Base-by-base conservation (phyloP, 2,797 vertebrate genomes). In the Cichlasoma orientale region DNA sequence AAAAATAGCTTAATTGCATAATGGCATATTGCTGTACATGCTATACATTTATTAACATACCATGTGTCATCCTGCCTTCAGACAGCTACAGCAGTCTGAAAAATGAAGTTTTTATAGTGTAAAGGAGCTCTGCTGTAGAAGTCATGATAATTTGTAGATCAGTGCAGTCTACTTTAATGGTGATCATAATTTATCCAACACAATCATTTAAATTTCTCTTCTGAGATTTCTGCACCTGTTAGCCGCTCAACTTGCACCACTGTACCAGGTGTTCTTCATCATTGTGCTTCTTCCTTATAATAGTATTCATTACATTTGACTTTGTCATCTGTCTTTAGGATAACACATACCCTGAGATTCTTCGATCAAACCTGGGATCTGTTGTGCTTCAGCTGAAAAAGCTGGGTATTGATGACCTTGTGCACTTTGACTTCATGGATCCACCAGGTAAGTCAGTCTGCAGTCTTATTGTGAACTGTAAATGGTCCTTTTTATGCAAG, bases 371-470 rank as follows among this genome's bases (percentile, higher is more conserved):
- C 92, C 92, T 99, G 93, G 98, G 98, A 75, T 99, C 98, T 38
- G 98, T 99, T 78, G 98, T 99, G 80, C 94, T 99, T 80, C 98
- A 99, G 80, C 93, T 99, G 88, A 99, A 99, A 92, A 99, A 99
- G 91, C 96, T 99, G 82, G 98, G 98, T 78, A 99, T 99, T 71
- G 98, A 99, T 91, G 98, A 99, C 89, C 96, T 99, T 87, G 98
- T 99, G 70, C 98, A 99, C 93, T 99, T 99, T 88, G 98, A 99
- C 95, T 99, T 99, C 95, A 99, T 99, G 98, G 98, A 99, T 92
- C 98, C 98, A 83, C 98, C 98, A 94, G 98, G 98, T 99, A 94
- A 84, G 90, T 85, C 23, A 2, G 7, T 41, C 18, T 66, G 23
- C 9, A 14, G 38, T 53, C 44, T 31, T 27, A 55, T 19, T 61